Conservation (phyloP, 2,113 vertebrate genomes). For the Anser brachyrhynchus region DNA sequence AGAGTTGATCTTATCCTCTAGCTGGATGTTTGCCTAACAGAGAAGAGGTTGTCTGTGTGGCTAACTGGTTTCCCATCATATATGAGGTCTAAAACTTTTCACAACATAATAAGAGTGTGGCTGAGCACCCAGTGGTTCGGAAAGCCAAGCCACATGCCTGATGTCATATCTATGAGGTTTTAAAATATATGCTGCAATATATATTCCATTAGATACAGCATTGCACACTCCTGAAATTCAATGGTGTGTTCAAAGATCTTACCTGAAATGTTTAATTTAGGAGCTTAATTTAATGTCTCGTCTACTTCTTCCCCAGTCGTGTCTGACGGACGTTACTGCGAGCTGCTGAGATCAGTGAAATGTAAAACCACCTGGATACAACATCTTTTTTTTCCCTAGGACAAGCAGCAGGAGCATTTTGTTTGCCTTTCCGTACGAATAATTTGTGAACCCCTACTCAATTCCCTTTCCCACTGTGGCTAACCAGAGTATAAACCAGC, state of each 20-base stretch:
- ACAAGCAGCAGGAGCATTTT: neutral
- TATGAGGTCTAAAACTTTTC: neutral
- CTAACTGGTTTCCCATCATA: neutral
- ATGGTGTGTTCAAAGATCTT: neutral
- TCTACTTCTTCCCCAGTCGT: neutral
- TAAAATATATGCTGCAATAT: neutral
- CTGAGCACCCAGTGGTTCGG: neutral
- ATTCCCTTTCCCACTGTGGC: neutral
- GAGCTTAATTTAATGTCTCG: neutral
- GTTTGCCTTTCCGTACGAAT: neutral
- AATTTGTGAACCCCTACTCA: neutral
- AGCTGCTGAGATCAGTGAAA: neutral
- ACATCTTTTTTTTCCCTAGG: neutral
- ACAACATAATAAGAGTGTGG: neutral
- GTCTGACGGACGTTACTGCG: neutral
- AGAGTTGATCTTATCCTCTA: neutral
- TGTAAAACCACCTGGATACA: neutral
- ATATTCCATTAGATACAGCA: neutral
- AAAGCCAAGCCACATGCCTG: neutral
- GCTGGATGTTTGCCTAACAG: neutral
- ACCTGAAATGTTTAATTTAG: neutral
- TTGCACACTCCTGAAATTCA: neutral
- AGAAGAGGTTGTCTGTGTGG: neutral
- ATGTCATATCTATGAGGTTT: neutral
- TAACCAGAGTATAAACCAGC: neutral